A percentile compares a stretch with the other conserved stretches of the same genome.
Evolutionary conservation across 2,888 invertebrate species (phyloP).

Genomic region (Oscheius sp.): DNA sequence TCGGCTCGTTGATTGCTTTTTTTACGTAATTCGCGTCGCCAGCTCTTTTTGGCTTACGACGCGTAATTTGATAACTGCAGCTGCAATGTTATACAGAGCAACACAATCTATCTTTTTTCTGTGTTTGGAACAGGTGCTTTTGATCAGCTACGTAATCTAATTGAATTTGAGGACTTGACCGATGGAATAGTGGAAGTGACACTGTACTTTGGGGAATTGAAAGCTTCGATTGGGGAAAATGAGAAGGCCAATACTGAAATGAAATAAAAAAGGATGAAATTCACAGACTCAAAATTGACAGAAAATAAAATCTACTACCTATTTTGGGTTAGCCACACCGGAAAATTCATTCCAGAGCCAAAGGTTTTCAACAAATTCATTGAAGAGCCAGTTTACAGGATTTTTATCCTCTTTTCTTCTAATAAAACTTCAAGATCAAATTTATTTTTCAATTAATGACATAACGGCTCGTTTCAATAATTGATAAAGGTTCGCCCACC

Average conservation of each 20-base stretch:
- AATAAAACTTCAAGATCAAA: no score
- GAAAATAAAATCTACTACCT: no score
- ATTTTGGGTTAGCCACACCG: no score
- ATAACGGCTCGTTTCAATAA: no score
- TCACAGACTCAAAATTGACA: no score
- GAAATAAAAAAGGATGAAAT: background rate
- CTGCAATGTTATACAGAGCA: constrained; percentile 8
- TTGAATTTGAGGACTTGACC: constrained; percentile 7
- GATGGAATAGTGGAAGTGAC: background rate
- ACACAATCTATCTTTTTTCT: constrained; percentile 13
- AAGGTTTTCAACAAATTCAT: no score
- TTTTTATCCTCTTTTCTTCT: no score
- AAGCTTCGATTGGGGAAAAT: background rate
- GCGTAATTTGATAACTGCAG: constrained; percentile 21
- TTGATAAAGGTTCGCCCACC: no score
- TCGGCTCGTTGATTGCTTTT: background rate
- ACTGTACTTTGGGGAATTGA: background rate
- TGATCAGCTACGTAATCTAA: background rate
- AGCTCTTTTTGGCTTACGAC: constrained; percentile 7
- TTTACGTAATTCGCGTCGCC: constrained; percentile 20
- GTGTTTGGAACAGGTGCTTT: constrained; percentile 7
- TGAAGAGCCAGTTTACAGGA: no score
- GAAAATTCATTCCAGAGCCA: no score
- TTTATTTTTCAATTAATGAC: no score
- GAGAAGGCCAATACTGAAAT: background rate